These are phyloP conservation scores for Cremastobaeus sp. DNA, from an alignment of 2,888 invertebrate genomes.

Conservation along the genomic window DNA sequence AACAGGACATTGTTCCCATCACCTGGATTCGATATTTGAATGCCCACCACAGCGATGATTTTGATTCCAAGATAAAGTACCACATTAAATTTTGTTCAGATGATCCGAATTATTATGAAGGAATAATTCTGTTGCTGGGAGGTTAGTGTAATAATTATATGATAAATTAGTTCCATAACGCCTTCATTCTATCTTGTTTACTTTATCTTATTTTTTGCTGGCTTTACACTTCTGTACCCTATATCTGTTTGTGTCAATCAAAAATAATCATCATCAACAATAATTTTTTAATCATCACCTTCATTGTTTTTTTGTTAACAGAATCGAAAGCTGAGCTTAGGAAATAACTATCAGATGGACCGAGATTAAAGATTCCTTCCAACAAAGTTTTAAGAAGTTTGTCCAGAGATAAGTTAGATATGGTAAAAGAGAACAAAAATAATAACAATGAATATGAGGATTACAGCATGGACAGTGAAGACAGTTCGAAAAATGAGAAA, in stretches of 20 bases:
- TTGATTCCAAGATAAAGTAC: conserved; percentile 2
- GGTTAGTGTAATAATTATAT: conserved; percentile 3
- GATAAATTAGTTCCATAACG: not conserved
- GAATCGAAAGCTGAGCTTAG: not conserved
- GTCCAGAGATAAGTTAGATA: not conserved
- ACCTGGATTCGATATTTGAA: conserved; percentile 6
- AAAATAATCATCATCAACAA: not conserved
- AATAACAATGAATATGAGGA: not conserved
- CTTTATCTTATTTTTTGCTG: not conserved
- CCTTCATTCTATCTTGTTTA: not conserved
- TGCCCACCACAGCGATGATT: not conserved
- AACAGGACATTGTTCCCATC: conserved; percentile 25
- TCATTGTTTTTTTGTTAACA: not conserved
- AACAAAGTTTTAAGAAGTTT: not conserved
- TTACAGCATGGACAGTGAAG: not conserved
- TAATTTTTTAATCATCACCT: not conserved
- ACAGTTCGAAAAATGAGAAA: not conserved
- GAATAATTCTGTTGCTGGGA: not conserved
- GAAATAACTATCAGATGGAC: not conserved
- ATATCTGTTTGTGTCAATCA: no score
- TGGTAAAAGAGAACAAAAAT: not conserved
- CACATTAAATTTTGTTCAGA: not conserved
- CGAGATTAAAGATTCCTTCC: not conserved
- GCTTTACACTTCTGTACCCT: no score
- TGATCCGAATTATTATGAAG: not conserved